Base-by-base conservation (phyloP, 2,888 invertebrate genomes). In the Gnatocerus cornutus region DNA sequence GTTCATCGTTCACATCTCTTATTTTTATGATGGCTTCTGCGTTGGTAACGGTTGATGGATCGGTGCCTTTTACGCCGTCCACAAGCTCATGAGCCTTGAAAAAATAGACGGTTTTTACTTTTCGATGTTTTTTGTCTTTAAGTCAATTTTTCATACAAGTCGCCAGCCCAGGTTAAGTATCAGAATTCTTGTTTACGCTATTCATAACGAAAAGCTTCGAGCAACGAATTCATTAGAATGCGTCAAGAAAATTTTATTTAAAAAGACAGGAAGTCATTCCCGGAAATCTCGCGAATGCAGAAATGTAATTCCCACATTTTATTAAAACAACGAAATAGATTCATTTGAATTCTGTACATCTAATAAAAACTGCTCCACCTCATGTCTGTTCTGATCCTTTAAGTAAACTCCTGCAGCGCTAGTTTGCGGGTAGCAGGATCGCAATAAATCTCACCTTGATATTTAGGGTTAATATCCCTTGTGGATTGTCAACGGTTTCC, bases 1-100 rank as follows among this genome's bases (percentile, higher is more conserved):
- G 92, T 74, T 95, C 95, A 81, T 96, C 96, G 83, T 96, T 96
- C 0, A 96, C 94, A 82, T 96, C 96, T 77, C 91, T 91, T 75
- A 96, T 93, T 41, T 93, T 95, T 56, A 97, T 90, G 0, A 93
- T 93, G 7, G 93, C 92, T 63, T 92, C 91, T 0, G 93, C 91
- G 0, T 88, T 87, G 0, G 93, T 89, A 1, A 90, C 89, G 0
- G 94, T 92, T 58, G 90, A 83, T 1, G 90, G 86, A 72, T 93
- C 92, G 75, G 90, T 88, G 2, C 91, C 86, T 0, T 92, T 91
- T 0, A 87, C 84, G 0, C 93, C 94, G 81, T 93, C 90, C 0
- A 93, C 89, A 69, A 95, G 76, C 85, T 96, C 96, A 48, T 91
- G 89, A 0, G 95, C 95, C 91, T 93, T 43, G 12, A 43, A 43